phyloP scores from a whole-genome alignment of 1,140 invertebrate species.

The Brachionus asplanchnoidis region DNA sequence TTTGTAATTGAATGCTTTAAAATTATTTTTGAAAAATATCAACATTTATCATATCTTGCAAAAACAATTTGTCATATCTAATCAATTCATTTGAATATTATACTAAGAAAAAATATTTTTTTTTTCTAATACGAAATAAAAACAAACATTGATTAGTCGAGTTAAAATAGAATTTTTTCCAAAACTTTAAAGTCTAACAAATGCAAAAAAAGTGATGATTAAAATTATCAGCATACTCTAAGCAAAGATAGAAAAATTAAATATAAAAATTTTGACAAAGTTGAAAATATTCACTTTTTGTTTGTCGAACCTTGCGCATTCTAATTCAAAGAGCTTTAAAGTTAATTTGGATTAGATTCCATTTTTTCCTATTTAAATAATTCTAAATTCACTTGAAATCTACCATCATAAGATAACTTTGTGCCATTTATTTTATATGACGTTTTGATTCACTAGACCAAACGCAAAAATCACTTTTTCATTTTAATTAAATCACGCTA shows the following conservation, averaged over 20 bases:
- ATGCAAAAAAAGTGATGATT: neutral
- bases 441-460: too few species aligned
- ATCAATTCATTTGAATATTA: neutral
- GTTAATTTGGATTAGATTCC: conserved; percentile 23
- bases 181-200: neutral
- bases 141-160: neutral
- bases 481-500: neutral
- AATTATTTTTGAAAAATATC: neutral
- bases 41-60: neutral
- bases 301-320: neutral
- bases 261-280: too few species aligned
- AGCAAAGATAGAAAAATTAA: neutral
- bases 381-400: neutral
- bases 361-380: neutral
- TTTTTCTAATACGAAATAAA: neutral
- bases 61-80: neutral
- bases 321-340: neutral
- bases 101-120: neutral
- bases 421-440: neutral
- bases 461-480: neutral
- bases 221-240: neutral
- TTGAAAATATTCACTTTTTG: neutral
- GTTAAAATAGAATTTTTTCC: neutral
- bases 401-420: neutral
- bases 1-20: too few species aligned